Conservation (phyloP, 2,797 vertebrate species). For the Cossypha polioptera region DNA sequence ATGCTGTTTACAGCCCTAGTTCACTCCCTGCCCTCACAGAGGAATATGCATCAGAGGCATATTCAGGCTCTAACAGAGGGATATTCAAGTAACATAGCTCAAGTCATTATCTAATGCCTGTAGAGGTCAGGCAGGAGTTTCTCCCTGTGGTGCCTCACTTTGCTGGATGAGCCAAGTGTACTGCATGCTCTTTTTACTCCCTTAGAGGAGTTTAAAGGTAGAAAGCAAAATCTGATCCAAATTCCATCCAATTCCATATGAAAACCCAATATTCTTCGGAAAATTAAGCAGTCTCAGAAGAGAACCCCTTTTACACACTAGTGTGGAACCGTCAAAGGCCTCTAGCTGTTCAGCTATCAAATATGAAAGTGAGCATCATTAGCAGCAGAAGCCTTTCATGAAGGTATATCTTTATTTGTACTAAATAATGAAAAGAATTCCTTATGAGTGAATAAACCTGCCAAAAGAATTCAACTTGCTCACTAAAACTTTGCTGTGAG, state of each 20-base stretch:
- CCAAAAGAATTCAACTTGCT: conserved; percentile 13
- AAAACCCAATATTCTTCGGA: background rate
- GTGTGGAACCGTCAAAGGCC: background rate
- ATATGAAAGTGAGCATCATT: background rate
- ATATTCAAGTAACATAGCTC: background rate
- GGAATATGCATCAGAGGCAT: background rate
- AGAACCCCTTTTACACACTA: background rate
- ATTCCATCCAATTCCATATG: background rate
- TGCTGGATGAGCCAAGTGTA: background rate
- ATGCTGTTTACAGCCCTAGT: background rate
- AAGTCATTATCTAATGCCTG: background rate
- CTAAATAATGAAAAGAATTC: conserved; percentile 60
- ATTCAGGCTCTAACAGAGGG: background rate
- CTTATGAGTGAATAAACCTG: conserved; percentile 50
- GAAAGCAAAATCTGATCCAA: background rate
- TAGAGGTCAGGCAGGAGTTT: conserved; percentile 5
- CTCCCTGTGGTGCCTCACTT: background rate
- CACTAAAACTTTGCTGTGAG: background rate
- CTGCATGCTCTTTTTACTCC: background rate
- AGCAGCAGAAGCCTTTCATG: conserved; percentile 19
- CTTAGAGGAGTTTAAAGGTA: background rate
- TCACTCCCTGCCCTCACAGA: background rate
- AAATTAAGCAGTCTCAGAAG: background rate
- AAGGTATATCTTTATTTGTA: conserved; percentile 24
- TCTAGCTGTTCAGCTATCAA: background rate